Percentiles rank a stretch among this genome's conserved stretches.
These are phyloP conservation scores for Campylorhamphus procurvoides DNA, from an alignment of 2,113 vertebrate species.

Conservation along the genomic window DNA sequence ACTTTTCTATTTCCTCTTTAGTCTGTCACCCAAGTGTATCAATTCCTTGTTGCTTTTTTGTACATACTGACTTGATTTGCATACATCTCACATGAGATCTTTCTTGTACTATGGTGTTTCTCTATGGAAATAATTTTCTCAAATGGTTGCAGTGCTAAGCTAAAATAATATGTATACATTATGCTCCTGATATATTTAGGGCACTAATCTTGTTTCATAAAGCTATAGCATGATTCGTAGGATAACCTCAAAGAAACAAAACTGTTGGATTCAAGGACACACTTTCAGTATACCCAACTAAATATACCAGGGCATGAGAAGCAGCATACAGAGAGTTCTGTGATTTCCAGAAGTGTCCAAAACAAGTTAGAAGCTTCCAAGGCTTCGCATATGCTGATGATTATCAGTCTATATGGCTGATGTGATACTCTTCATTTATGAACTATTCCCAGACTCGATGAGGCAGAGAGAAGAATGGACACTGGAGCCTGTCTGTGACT, in stretches of 20 bases:
- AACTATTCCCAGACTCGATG: background rate
- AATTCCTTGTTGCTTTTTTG: background rate
- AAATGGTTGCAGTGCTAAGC: background rate
- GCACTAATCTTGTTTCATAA: slow-evolving; percentile 3
- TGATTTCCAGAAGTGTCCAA: background rate
- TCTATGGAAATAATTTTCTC: slow-evolving; percentile 31
- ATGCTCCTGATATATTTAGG: slow-evolving; percentile 35
- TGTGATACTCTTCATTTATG: background rate
- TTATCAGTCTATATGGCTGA: background rate
- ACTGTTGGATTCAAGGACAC: background rate
- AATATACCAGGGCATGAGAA: background rate
- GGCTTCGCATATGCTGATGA: background rate
- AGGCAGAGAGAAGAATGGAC: background rate
- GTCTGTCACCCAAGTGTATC: background rate
- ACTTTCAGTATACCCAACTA: background rate
- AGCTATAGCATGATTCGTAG: background rate
- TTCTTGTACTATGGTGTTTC: background rate
- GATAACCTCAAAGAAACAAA: background rate
- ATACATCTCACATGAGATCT: background rate
- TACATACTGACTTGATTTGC: background rate
- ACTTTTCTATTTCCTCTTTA: background rate
- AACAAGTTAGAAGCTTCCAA: background rate
- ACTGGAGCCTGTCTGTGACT: background rate
- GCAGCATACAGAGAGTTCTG: background rate
- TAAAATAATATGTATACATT: slow-evolving; percentile 24